Base-by-base conservation (phyloP, 2,888 invertebrate genomes). In the Phorcus lineatus region DNA sequence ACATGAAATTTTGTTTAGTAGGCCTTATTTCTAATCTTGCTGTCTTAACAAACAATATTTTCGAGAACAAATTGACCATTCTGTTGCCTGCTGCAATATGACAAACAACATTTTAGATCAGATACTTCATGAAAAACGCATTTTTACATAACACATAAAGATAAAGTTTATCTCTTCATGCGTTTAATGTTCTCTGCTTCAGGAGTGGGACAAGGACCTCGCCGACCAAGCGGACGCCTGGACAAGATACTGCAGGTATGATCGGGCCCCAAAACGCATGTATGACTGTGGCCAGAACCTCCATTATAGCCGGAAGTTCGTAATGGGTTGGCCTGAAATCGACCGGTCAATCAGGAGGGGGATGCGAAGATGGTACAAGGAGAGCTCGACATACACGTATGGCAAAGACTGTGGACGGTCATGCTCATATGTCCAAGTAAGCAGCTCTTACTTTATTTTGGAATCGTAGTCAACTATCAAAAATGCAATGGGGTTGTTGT, bases 361-460 rank as follows among this genome's bases (percentile, higher is more conserved):
- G 0, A n/a, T 74, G 22, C n/a, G 13, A 9, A 13, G 47, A 7
- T 74, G 74, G 74, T 3, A 19, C 0, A 47, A 24, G 22, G 74
- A 74, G 19, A 52, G 24, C 2, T 9, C 9, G 16, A 19, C 19
- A 36, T 74, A 52, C 24, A 19, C 13, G 53, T 74, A 74, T 52
- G 74, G 74, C 7, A 24, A 19, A 17, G 74, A 81, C 70, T 86
- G 86, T 77, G 84, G 84, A 0, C 77, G 77, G 31, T 83, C 82
- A 17, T 86, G 86, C 52, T 84, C 86, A 0, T 85, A 85, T 67
- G 83, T 84, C 3, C 86, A 86, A 83, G 86, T 86, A 79, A 57
- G 82, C 28, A 7, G 28, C 16, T 13, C 24, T 16, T 24, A 47
- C 47, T 47, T 11, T 47, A 11, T 9, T 13, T 11, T 47, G 7